Base-by-base conservation (phyloP, 64 coral and sea anemone species). In the Stylophora pistillata region DNA sequence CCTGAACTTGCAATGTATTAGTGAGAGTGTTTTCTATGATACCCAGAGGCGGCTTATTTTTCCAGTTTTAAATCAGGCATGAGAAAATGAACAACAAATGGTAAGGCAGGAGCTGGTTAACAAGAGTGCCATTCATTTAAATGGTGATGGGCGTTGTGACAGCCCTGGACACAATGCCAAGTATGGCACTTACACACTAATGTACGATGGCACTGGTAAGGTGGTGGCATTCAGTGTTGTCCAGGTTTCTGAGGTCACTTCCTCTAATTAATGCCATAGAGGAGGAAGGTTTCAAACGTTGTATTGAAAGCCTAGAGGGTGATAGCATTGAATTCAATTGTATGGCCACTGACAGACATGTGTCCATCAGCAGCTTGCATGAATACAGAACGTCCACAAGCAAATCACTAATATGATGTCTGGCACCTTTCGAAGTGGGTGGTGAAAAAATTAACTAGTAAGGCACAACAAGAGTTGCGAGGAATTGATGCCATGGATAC, bases 291-390 rank as follows among this genome's bases (percentile, higher is more conserved):
- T 86, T 86, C 23, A 13, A 5, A 0, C 1, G 64, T 17, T 72
- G 83, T 13, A 27, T 86, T 0, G 21, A 86, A 68, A 27, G 18
- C 13, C 33, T 72, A 12, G 30, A 74, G 30, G 62, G 21, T 0
- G 20, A 33, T 30, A 18, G 15, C 13, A 66, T 86, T n/a, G 11
- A 17, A 2, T 55, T 72, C 15, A 71, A 41, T 12, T 27, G 69
- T 15, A 57, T 80, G n/a, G 68, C 88, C 6, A 79, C 88, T 64
- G 88, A 89, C 55, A 62, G 89, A 31, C 89, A 91, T 78, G 65
- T 68, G 4, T 73, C 78, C 73, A 91, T 91, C 56, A 76, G 16
- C 15, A 85, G 78, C 56, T 62, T 15, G n/a, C 52, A 79, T 90
- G 88, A 30, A 70, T 15, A 81, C 81, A 76, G 66, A 90, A 28